A percentile compares a stretch with the other conserved stretches of the same genome.
phyloP scores from a whole-genome alignment of 2,888 invertebrate species.

The Sphaerophoria rueppellii region DNA sequence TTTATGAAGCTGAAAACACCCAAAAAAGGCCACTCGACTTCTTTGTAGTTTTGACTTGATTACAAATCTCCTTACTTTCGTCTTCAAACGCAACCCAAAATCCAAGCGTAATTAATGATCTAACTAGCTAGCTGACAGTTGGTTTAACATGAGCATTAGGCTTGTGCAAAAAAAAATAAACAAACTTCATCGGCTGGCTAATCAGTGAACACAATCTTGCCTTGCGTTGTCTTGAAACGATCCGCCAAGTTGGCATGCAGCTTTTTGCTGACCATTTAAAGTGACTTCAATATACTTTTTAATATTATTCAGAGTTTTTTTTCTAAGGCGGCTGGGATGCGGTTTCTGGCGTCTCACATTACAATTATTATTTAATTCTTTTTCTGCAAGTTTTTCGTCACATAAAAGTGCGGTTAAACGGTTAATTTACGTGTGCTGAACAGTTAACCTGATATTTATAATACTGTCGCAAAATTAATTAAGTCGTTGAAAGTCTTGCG shows the following conservation, averaged over 20 bases:
- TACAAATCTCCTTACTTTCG: constrained; percentile 8
- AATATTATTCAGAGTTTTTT: constrained; percentile 8
- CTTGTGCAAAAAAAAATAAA: constrained; percentile 22
- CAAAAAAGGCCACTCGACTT: background rate
- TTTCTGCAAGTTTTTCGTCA: background rate
- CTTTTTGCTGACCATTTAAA: constrained; percentile 20
- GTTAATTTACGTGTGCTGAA: constrained; percentile 17
- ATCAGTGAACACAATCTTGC: constrained; percentile 56
- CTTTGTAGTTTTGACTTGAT: constrained; percentile 20
- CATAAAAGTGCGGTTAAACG: constrained; percentile 5
- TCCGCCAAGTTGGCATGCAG: constrained; percentile 22
- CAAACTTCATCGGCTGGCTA: background rate
- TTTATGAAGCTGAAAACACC: constrained; percentile 3
- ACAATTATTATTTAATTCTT: constrained; percentile 32
- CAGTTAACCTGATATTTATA: constrained; percentile 36
- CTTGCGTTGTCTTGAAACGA: background rate
- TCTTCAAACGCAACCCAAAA: constrained; percentile 38
- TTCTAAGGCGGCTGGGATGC: background rate
- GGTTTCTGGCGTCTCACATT: background rate
- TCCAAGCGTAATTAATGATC: constrained; percentile 64
- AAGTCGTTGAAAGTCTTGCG: constrained; percentile 42
- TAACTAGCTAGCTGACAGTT: constrained; percentile 53
- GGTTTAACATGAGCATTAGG: constrained; percentile 39
- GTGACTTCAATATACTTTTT: constrained; percentile 18
- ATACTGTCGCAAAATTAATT: constrained; percentile 58